Percentiles rank a stretch among this genome's conserved stretches.
phyloP scores from a whole-genome alignment of 2,797 vertebrate species.

The Malacoctenus gilli region DNA sequence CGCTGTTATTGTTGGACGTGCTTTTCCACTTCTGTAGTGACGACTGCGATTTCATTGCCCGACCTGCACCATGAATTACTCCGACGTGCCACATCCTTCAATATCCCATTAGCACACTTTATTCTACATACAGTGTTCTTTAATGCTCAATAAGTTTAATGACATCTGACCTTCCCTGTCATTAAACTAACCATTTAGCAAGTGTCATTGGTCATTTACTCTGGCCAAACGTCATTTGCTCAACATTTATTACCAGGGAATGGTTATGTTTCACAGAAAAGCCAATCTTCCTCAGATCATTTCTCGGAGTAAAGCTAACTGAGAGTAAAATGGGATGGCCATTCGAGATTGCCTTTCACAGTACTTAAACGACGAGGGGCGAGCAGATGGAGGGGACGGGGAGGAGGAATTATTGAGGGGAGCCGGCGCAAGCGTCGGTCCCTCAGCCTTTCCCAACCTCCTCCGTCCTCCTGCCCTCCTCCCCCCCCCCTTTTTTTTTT shows the following conservation, averaged over 20 bases:
- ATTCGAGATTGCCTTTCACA: constrained; percentile 54
- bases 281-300: constrained; percentile 42
- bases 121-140: constrained; percentile 53
- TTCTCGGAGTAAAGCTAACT: constrained; percentile 60
- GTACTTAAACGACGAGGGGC: constrained; percentile 30
- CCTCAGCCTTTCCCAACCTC: constrained; percentile 29
- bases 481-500: neutral
- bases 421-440: constrained; percentile 35
- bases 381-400: constrained; percentile 32
- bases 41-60: constrained; percentile 49
- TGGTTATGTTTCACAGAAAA: constrained; percentile 48
- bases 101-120: constrained; percentile 42
- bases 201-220: constrained; percentile 56
- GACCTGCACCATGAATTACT: constrained; percentile 42
- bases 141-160: constrained; percentile 65
- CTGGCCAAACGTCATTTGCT: constrained; percentile 48
- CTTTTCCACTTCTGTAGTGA: constrained; percentile 48
- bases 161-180: constrained; percentile 61
- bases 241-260: constrained; percentile 33
- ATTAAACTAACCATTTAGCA: constrained; percentile 58
- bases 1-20: constrained; percentile 36
- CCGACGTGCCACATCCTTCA: constrained; percentile 45
- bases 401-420: constrained; percentile 13
- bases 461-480: constrained; percentile 17
- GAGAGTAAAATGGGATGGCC: constrained; percentile 46